A percentile compares a stretch with the other conserved stretches of the same genome.
Evolutionary conservation across 2,888 invertebrate genomes (phyloP).

Genomic region (Dryadula phaetusa): DNA sequence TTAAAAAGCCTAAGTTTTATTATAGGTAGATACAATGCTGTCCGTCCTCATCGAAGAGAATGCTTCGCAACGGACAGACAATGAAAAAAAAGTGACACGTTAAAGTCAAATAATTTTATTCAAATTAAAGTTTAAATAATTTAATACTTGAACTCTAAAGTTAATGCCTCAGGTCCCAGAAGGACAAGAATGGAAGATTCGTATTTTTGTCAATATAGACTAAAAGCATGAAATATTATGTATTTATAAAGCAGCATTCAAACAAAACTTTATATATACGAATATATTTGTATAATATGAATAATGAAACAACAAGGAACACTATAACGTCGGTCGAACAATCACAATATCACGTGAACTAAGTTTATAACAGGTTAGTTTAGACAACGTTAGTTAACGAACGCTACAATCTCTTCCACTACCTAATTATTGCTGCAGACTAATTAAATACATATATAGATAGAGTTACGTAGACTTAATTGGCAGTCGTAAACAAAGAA

Average conservation of each 20-base stretch:
- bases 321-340: slow-evolving; percentile 12
- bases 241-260: neutral
- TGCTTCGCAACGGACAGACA: too few relatives aligned
- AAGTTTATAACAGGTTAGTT: slow-evolving; percentile 23
- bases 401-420: slow-evolving; percentile 21
- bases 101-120: too few relatives aligned
- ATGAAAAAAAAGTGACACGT: too few relatives aligned
- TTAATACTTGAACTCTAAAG: too few relatives aligned
- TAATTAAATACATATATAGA: slow-evolving; percentile 12
- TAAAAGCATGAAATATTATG: too few relatives aligned
- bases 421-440: slow-evolving; percentile 22
- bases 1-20: too few relatives aligned
- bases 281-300: neutral
- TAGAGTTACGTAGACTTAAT: slow-evolving; percentile 13
- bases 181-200: too few relatives aligned
- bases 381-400: slow-evolving; percentile 25
- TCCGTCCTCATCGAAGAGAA: too few relatives aligned
- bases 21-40: too few relatives aligned
- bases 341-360: slow-evolving; percentile 22
- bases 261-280: neutral
- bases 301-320: slow-evolving; percentile 6
- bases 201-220: too few relatives aligned
- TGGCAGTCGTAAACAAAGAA: slow-evolving; percentile 9
- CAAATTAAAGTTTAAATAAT: too few relatives aligned
- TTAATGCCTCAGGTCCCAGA: too few relatives aligned